Percentiles rank a stretch among this genome's conserved stretches.
Conservation (phyloP, 1,140 invertebrate genomes). For the Meloidogyne floridensis region DNA sequence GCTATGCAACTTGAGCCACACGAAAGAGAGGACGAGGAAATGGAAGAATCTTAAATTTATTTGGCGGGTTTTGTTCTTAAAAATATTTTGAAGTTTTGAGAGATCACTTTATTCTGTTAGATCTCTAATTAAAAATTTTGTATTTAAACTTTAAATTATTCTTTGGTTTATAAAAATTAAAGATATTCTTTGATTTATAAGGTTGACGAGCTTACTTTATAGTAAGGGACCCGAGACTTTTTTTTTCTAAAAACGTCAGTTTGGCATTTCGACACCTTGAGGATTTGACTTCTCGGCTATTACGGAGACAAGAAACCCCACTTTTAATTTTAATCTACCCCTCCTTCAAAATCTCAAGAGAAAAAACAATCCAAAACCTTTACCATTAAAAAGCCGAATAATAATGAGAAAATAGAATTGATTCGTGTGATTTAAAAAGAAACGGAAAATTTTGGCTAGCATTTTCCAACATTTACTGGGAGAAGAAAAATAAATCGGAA, state of each 20-base stretch:
- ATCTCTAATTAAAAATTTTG: background rate
- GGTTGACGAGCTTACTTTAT: too few species aligned
- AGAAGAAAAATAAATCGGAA: background rate
- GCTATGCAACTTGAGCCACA: constrained; percentile 1
- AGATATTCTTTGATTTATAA: too few species aligned
- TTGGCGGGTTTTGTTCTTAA: background rate
- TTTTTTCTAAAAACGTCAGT: too few species aligned
- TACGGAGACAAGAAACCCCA: too few species aligned
- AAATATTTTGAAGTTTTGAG: background rate
- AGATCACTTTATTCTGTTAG: background rate
- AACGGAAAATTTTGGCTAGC: background rate
- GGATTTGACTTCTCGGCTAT: too few species aligned
- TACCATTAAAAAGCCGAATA: background rate
- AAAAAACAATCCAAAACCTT: background rate
- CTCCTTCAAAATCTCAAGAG: too few species aligned
- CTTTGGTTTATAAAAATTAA: too few species aligned
- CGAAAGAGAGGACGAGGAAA: background rate
- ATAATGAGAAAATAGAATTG: constrained; percentile 6
- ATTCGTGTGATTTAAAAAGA: background rate
- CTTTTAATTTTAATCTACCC: too few species aligned
- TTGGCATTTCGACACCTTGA: too few species aligned
- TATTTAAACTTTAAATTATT: too few species aligned
- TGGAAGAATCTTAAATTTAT: background rate
- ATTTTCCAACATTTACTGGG: background rate
- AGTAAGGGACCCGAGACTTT: too few species aligned